Evolutionary conservation across 2,888 invertebrate species (phyloP).

Genomic region (Pecten maximus): DNA sequence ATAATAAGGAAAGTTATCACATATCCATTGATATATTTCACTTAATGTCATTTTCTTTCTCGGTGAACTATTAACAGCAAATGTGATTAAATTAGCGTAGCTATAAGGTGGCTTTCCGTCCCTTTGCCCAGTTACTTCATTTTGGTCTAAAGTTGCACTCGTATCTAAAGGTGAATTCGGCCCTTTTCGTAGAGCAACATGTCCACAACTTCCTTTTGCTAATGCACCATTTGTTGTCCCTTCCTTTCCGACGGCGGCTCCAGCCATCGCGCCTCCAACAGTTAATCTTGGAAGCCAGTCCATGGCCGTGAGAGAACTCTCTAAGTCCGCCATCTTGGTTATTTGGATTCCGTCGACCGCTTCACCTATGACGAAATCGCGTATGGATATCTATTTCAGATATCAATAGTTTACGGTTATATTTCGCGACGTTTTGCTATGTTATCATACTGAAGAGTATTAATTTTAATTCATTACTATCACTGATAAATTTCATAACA

Average conservation of each 20-base stretch:
- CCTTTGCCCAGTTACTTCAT: conserved; percentile 71
- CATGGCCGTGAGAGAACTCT: conserved; percentile 84
- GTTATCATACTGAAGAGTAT: conserved; percentile 20
- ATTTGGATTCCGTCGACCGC: conserved; percentile 50
- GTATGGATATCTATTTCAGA: conserved; percentile 39
- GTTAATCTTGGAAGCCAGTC: conserved; percentile 84
- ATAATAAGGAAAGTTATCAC: conserved; percentile 89
- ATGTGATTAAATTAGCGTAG: conserved; percentile 88
- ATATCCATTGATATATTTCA: conserved; percentile 89
- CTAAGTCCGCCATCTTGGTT: conserved; percentile 82
- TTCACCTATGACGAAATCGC: conserved; percentile 43
- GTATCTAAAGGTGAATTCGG: conserved; percentile 79
- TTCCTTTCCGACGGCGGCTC: conserved; percentile 66
- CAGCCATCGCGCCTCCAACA: conserved; percentile 80
- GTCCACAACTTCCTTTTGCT: conserved; percentile 72
- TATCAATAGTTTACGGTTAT: not conserved
- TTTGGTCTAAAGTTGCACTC: conserved; percentile 73
- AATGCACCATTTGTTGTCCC: conserved; percentile 62
- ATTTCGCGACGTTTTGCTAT: conserved; percentile 36
- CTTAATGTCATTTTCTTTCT: conserved; percentile 89
- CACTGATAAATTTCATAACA: not conserved
- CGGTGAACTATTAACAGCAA: conserved; percentile 87
- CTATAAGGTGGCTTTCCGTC: conserved; percentile 85
- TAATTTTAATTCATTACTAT: not conserved
- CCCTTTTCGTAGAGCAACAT: conserved; percentile 74